Conservation (phyloP, 1,140 invertebrate genomes). For the Stegodyphus mimosarum region DNA sequence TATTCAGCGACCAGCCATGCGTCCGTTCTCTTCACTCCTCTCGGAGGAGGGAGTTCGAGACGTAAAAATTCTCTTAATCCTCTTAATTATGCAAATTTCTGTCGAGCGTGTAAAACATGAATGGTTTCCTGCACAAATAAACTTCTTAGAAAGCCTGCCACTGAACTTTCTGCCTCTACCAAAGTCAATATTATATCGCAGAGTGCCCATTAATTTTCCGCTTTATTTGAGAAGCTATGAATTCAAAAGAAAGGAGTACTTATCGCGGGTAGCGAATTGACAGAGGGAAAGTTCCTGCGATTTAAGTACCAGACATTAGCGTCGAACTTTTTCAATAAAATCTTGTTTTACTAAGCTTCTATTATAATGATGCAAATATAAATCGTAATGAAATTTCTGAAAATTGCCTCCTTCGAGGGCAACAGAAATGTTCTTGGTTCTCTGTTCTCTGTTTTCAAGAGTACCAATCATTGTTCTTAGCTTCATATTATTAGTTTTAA, state of each 20-base stretch:
- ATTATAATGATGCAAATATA: background rate
- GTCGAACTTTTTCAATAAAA: too few species aligned
- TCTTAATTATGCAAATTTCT: slow-evolving; percentile 49
- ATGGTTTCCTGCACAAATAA: background rate
- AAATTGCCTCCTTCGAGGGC: too few species aligned
- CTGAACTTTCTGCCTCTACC: background rate
- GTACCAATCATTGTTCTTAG: too few species aligned
- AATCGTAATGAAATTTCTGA: too few species aligned
- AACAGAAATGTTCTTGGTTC: too few species aligned
- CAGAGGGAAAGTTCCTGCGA: too few species aligned
- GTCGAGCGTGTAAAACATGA: slow-evolving; percentile 5
- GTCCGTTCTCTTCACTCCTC: background rate
- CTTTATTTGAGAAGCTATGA: slow-evolving; percentile 28
- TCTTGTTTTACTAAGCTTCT: background rate
- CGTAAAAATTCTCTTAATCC: slow-evolving; percentile 31
- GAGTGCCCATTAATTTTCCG: slow-evolving; percentile 25
- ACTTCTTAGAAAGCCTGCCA: background rate
- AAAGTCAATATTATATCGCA: slow-evolving; percentile 21
- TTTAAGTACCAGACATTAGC: too few species aligned
- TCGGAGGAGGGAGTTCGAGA: background rate
- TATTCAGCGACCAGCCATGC: too few species aligned
- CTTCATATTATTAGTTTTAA: too few species aligned
- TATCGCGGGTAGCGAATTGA: too few species aligned
- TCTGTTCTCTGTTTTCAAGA: too few species aligned
- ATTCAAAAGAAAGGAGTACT: background rate